Percentiles rank a stretch among this genome's conserved stretches.
Conservation (phyloP, 2,888 invertebrate species). For the Mantis religiosa region DNA sequence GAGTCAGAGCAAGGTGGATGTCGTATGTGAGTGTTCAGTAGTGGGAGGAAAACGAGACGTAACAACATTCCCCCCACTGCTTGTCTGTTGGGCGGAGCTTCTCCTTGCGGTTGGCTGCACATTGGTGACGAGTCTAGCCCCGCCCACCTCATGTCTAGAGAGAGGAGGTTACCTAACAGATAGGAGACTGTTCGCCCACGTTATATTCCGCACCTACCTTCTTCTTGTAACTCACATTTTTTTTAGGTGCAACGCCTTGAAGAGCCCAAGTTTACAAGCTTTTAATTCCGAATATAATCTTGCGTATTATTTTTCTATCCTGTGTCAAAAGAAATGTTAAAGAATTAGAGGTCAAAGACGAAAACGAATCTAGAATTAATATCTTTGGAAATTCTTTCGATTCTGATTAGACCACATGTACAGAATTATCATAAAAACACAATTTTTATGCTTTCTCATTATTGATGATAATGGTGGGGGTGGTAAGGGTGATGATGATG, state of each 20-base stretch:
- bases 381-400: too few relatives aligned
- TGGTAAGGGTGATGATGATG: too few relatives aligned
- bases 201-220: background rate
- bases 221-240: background rate
- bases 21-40: background rate
- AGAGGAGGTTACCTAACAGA: background rate
- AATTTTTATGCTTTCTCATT: too few relatives aligned
- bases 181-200: background rate
- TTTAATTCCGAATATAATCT: too few relatives aligned
- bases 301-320: too few relatives aligned
- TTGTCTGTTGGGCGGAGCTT: slow-evolving; percentile 4
- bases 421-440: too few relatives aligned
- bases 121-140: slow-evolving; percentile 18
- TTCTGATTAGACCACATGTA: too few relatives aligned
- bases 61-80: background rate
- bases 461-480: background rate
- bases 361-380: too few relatives aligned
- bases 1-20: background rate
- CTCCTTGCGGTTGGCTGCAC: slow-evolving; percentile 13
- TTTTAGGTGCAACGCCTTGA: background rate
- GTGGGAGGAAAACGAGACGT: background rate
- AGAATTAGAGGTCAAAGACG: too few relatives aligned
- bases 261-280: background rate
- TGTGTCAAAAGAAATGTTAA: too few relatives aligned
- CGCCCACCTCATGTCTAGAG: background rate